A percentile compares a stretch with the other conserved stretches of the same genome.
Conservation (phyloP, 2,113 vertebrate species). For the Scomber scombrus region DNA sequence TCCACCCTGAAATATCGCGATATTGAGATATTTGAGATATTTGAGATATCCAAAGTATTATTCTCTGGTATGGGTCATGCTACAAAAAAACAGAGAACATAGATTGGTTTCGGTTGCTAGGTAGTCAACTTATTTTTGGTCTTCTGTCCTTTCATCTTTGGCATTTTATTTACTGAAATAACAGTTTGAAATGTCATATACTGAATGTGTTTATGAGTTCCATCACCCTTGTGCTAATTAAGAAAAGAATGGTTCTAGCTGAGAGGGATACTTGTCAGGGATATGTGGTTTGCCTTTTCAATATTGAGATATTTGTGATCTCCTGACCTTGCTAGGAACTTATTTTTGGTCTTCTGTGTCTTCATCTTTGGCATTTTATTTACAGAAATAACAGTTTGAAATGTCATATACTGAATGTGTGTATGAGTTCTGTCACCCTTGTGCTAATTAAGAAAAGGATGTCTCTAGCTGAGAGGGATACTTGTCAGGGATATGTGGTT, state of each 20-base stretch:
- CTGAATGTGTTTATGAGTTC: neutral
- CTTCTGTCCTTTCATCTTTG: no score
- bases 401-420: neutral
- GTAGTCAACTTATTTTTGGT: no score
- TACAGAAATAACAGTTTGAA: no score
- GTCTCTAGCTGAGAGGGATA: constrained; percentile 12
- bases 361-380: neutral
- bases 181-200: no score
- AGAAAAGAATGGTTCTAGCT: constrained; percentile 12
- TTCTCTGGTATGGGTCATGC: no score
- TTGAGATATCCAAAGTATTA: no score
- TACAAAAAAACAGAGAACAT: no score
- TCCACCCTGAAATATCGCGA: no score
- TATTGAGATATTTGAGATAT: no score
- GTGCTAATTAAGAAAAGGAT: constrained; percentile 5
- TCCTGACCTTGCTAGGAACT: neutral
- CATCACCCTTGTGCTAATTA: neutral
- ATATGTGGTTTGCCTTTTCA: neutral
- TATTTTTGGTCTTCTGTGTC: no score
- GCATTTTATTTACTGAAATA: neutral
- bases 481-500: constrained; percentile 22
- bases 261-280: neutral
- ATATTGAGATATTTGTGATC: neutral
- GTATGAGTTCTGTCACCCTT: neutral
- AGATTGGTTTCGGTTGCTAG: no score